A percentile compares a stretch with the other conserved stretches of the same genome.
Evolutionary conservation across 2,113 vertebrate genomes (phyloP).

Genomic region (Edolisoma coerulescens): DNA sequence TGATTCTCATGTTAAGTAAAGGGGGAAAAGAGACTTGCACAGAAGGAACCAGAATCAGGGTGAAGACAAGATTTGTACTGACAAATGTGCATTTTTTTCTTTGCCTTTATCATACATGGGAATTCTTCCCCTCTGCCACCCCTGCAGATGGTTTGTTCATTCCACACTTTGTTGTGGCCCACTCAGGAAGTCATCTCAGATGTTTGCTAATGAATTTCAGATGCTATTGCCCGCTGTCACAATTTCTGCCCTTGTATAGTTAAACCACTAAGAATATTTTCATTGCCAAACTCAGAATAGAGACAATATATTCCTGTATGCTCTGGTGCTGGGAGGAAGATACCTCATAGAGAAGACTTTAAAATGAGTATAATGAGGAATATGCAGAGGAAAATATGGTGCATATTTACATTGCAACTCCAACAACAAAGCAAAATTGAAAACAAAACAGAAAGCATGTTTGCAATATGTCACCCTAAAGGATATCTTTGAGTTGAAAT

Average conservation of each 20-base stretch:
- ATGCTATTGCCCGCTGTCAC: neutral
- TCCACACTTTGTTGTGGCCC: neutral
- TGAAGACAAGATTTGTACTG: neutral
- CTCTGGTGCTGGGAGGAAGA: neutral
- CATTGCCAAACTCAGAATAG: neutral
- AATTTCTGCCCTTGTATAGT: neutral
- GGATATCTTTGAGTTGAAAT: neutral
- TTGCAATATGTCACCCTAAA: slow-evolving; percentile 4
- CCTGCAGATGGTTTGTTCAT: neutral
- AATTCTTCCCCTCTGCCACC: neutral
- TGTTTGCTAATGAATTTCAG: neutral
- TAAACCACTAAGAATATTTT: neutral
- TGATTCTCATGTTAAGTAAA: neutral
- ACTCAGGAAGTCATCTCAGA: neutral
- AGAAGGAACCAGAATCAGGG: neutral
- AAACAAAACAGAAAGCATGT: slow-evolving; percentile 54
- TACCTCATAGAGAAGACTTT: neutral
- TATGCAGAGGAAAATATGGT: neutral
- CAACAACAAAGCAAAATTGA: slow-evolving; percentile 57
- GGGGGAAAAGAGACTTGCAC: neutral
- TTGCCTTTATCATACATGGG: neutral
- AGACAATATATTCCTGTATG: neutral
- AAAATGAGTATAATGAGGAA: neutral
- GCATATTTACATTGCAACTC: slow-evolving; percentile 16
- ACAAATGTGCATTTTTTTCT: neutral